phyloP scores from a whole-genome alignment of 2,888 invertebrate species.

The Euplagia quadripunctaria region DNA sequence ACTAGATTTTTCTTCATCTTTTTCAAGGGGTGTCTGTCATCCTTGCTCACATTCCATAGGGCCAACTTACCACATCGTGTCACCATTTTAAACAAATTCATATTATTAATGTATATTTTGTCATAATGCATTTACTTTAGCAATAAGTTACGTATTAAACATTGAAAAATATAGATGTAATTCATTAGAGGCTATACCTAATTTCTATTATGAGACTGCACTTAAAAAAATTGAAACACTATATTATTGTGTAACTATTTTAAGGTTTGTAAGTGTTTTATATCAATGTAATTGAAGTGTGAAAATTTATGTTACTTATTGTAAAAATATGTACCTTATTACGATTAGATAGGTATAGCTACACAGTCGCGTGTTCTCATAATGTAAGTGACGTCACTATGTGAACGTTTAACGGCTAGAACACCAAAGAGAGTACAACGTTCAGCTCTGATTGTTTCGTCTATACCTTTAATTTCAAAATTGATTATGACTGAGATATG shows the following conservation, averaged over 20 bases:
- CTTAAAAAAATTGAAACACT: conserved; percentile 29
- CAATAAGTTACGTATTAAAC: conserved; percentile 42
- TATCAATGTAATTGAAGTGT: conserved; percentile 50
- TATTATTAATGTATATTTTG: conserved; percentile 40
- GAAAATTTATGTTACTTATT: conserved; percentile 43
- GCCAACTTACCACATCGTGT: conserved; percentile 27
- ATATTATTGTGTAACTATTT: conserved; percentile 29
- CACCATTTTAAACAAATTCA: conserved; percentile 34
- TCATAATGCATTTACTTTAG: conserved; percentile 58
- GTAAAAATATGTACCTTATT: conserved; percentile 49
- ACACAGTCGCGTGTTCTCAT: conserved; percentile 51
- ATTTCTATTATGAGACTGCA: conserved; percentile 55
- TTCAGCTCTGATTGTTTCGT: conserved; percentile 59
- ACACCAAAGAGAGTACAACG: conserved; percentile 79
- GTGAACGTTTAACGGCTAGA: conserved; percentile 80
- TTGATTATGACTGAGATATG: conserved; percentile 53
- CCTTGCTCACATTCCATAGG: neutral
- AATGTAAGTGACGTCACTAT: conserved; percentile 57
- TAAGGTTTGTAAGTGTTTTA: conserved; percentile 38
- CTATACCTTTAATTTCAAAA: conserved; percentile 58
- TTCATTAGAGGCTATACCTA: conserved; percentile 58
- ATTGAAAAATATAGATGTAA: conserved; percentile 42
- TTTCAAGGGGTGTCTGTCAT: neutral
- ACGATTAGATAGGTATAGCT: conserved; percentile 48
- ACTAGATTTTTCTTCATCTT: neutral